Percentiles rank a stretch among this genome's conserved stretches.
phyloP scores from a whole-genome alignment of 37 sponge, comb jelly and placozoan genomes.

The Corticium candelabrum region DNA sequence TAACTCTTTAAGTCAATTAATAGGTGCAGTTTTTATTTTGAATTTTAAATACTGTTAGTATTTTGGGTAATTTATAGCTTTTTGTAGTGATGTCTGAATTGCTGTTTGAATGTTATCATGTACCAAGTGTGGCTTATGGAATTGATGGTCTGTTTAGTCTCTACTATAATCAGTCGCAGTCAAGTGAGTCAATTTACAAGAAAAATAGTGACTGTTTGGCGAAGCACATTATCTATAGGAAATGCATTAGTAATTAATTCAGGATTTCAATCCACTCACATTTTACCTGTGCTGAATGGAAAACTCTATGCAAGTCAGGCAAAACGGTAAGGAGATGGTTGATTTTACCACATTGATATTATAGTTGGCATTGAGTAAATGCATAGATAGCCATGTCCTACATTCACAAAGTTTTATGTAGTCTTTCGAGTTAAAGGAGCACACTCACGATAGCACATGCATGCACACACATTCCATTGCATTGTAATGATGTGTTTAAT shows the following conservation, averaged over 20 bases:
- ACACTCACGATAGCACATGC: no score
- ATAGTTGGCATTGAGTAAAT: no score
- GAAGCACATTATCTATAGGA: no score
- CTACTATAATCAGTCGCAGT: conserved; percentile 19
- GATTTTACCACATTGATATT: no score
- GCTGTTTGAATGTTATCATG: conserved; percentile 76
- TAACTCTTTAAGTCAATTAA: neutral
- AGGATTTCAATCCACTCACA: conserved; percentile 76
- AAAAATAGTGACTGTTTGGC: no score
- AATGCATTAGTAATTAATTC: conserved; percentile 60
- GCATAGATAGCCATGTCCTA: no score
- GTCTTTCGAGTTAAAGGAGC: no score
- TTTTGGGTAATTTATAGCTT: no score
- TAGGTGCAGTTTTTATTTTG: neutral
- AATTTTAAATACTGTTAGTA: no score
- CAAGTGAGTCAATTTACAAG: neutral
- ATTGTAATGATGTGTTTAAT: no score
- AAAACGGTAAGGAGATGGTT: conserved; percentile 66
- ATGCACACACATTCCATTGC: no score
- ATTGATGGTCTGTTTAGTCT: conserved; percentile 77
- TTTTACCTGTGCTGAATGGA: conserved; percentile 74
- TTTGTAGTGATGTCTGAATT: conserved; percentile 67
- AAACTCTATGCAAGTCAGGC: conserved; percentile 39
- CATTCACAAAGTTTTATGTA: no score
- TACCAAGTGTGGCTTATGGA: conserved; percentile 71